These are phyloP conservation scores for Columba livia DNA, from an alignment of 2,113 vertebrate species.

Conservation along the genomic window DNA sequence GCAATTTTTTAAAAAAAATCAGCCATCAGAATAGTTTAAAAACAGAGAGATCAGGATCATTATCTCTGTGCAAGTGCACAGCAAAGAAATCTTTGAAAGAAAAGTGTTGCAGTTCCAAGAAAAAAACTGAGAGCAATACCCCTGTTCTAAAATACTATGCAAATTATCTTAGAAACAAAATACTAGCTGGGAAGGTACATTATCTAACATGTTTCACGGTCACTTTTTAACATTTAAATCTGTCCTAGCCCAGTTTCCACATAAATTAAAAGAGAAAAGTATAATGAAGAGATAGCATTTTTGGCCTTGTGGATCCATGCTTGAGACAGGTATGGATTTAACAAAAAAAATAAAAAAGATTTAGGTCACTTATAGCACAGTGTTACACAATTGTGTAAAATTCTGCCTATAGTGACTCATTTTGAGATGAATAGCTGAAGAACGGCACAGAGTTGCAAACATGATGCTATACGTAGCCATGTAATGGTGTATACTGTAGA, in stretches of 20 bases:
- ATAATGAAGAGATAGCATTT: background rate
- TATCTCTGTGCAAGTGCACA: background rate
- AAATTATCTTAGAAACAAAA: conserved; percentile 5
- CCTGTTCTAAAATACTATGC: background rate
- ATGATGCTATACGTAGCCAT: background rate
- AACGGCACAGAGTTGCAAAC: conserved; percentile 52
- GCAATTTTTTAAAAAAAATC: background rate
- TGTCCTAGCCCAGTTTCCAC: conserved; percentile 1
- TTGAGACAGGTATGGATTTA: background rate
- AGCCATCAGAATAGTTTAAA: background rate
- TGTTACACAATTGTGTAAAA: background rate
- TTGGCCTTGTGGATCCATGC: conserved; percentile 25
- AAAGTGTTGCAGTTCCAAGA: background rate
- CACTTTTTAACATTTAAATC: background rate
- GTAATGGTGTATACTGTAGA: conserved; percentile 4
- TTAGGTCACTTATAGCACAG: conserved; percentile 12
- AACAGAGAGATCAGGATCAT: background rate
- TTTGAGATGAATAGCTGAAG: conserved; percentile 60
- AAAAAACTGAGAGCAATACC: background rate
- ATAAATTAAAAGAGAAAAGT: conserved; percentile 10
- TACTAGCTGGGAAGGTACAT: background rate
- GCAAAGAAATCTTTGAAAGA: background rate
- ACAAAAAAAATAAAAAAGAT: background rate
- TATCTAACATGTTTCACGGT: background rate
- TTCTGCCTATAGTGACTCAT: conserved; percentile 19